Evolutionary conservation across 2,113 vertebrate species (phyloP).

Genomic region (Antigone vipio): DNA sequence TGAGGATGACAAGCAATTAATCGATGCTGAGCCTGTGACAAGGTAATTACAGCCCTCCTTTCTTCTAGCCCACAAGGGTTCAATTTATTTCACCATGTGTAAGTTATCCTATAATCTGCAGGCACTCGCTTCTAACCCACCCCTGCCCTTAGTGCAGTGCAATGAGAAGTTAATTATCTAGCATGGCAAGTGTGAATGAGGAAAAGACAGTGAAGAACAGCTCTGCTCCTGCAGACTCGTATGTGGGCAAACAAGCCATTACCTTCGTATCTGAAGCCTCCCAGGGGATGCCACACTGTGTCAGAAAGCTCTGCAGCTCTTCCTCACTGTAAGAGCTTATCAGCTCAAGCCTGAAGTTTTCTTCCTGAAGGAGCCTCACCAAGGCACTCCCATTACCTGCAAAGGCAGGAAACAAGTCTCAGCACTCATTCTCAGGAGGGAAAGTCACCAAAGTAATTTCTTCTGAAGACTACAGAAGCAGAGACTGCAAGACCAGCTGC

Average conservation of each 20-base stretch:
- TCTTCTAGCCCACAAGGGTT: conserved; percentile 23
- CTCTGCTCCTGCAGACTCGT: not conserved
- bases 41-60: conserved; percentile 34
- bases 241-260: conserved; percentile 18
- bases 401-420: not conserved
- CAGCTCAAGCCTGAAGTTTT: conserved; percentile 81
- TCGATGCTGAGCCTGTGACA: not conserved
- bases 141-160: not conserved
- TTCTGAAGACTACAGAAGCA: not conserved
- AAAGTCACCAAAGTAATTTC: conserved; percentile 16
- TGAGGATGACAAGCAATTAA: conserved; percentile 19
- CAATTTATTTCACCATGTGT: not conserved
- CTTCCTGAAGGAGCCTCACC: conserved; percentile 89
- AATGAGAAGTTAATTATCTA: not conserved
- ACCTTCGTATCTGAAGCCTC: conserved; percentile 79
- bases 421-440: not conserved
- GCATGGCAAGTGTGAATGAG: not conserved
- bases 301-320: conserved; percentile 81
- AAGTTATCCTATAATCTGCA: conserved; percentile 32
- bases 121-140: not conserved
- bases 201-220: not conserved
- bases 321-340: conserved; percentile 80
- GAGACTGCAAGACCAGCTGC: not conserved
- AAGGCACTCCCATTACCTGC: conserved; percentile 85
- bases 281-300: conserved; percentile 76